Evolutionary conservation across 2,888 invertebrate genomes (phyloP).

Genomic region (Rhagophthalmus giganteus): DNA sequence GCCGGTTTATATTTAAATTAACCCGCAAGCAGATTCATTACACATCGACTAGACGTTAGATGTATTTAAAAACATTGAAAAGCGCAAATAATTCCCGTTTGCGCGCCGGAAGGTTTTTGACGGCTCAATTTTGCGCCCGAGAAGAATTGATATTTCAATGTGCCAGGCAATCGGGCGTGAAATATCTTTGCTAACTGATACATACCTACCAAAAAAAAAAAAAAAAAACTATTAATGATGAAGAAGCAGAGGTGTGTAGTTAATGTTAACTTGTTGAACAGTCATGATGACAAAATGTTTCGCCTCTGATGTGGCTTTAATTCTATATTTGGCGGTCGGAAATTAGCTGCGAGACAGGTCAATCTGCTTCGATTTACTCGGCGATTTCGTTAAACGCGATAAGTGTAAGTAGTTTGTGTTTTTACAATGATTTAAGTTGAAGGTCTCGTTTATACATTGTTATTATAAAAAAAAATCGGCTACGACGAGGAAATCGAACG

Average conservation of each 20-base stretch:
- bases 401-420: too few relatives aligned
- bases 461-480: too few relatives aligned
- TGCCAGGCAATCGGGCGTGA: constrained; percentile 7
- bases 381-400: not conserved
- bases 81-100: not conserved
- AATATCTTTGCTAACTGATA: constrained; percentile 5
- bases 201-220: not conserved
- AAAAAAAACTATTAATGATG: constrained; percentile 11
- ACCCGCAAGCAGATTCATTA: constrained; percentile 32
- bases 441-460: too few relatives aligned
- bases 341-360: not conserved
- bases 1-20: constrained; percentile 32
- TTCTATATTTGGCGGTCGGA: not conserved
- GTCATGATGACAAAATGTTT: constrained; percentile 17
- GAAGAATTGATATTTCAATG: constrained; percentile 12
- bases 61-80: constrained; percentile 12
- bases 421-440: too few relatives aligned
- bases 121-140: not conserved
- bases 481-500: too few relatives aligned
- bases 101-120: not conserved
- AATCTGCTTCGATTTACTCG: not conserved
- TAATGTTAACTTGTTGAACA: constrained; percentile 14
- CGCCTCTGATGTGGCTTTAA: not conserved
- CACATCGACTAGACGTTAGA: constrained; percentile 16
- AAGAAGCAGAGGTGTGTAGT: constrained; percentile 6